Conservation (phyloP, 2,797 vertebrate species). For the Clarias fuscus region DNA sequence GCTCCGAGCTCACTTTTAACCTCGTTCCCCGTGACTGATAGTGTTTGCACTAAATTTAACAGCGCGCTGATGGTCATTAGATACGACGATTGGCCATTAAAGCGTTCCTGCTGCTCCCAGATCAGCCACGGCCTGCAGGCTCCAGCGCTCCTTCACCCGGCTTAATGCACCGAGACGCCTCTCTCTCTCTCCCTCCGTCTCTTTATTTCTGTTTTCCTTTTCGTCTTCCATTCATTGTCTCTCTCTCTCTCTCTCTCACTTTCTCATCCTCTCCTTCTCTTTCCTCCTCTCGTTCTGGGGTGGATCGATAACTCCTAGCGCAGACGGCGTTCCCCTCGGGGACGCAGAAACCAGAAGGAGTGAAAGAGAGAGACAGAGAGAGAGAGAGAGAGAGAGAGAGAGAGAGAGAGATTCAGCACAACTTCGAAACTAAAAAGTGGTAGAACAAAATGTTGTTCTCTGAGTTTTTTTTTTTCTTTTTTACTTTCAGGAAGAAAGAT, state of each 20-base stretch:
- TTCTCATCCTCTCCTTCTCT: not conserved
- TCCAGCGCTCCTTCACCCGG: constrained; percentile 22
- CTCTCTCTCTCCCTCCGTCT: constrained; percentile 3
- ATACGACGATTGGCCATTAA: constrained; percentile 42
- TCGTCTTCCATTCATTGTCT: not conserved
- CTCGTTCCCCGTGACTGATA: constrained; percentile 27
- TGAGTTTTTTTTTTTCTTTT: not conserved
- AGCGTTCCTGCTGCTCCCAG: constrained; percentile 37
- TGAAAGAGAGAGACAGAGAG: constrained; percentile 18
- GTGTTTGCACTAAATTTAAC: constrained; percentile 46
- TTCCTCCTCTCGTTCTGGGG: not conserved
- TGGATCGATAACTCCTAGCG: constrained; percentile 44
- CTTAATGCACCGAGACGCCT: constrained; percentile 39
- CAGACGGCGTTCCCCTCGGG: constrained; percentile 12
- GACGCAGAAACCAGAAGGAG: constrained; percentile 16
- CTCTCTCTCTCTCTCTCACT: not conserved
- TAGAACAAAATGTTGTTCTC: not conserved
- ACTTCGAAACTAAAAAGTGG: constrained; percentile 1
- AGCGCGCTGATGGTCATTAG: constrained; percentile 42
- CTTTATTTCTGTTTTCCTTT: not conserved
- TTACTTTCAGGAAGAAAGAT: not conserved
- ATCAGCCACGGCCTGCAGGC: constrained; percentile 37
- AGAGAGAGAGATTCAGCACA: not conserved
- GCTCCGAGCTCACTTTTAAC: constrained; percentile 26
- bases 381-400: not conserved